Evolutionary conservation across 2,113 vertebrate species (phyloP), one percentile per base, ranked within the genome.

Genomic region (Panurus biarmicus): DNA sequence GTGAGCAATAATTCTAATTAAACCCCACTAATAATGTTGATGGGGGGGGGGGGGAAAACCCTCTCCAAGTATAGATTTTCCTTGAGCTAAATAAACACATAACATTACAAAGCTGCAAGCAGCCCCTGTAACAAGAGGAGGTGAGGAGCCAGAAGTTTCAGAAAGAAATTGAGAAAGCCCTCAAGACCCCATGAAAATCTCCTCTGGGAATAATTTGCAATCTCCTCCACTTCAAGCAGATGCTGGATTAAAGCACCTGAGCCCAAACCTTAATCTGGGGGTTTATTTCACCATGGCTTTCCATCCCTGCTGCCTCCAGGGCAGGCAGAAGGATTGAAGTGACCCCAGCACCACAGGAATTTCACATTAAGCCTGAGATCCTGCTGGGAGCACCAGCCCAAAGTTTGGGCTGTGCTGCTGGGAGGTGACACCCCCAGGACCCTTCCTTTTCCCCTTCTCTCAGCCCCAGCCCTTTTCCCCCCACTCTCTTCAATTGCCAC

Each of bases 11-110:
- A 75, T 48, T 91, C 70, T 48, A 57, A 93, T 50, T 61, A 82
- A 78, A 70, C 29, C 7, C 20, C 25, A 45, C n/a, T 35, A 72
- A 78, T 19, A 61, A 77, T 5, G 6, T 29, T 62, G 73, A 75
- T 2, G 12, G 40, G 6, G 29, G 29, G 12, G 40, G 6, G 29
- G 29, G 56, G 20, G 0, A 5, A 18, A 44, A 53, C n/a, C 6
- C 31, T 25, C 40, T 76, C 36, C 17, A 66, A 36, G 10, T 4
- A 36, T 1, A 53, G 26, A 50, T 70, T 35, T 77, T 83, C 57
- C 70, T 53, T 53, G 24, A 79, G 61, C 44, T 78, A 75, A 75
- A 51, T 78, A 79, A 78, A 44, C 10, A 48, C 13, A 0, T 2
- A 31, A 22, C 18, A 44, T 16, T 12, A 65, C 2, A 58, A 56